Conservation (phyloP, 2,797 vertebrate species). For the Pantherophis vulpinus region DNA sequence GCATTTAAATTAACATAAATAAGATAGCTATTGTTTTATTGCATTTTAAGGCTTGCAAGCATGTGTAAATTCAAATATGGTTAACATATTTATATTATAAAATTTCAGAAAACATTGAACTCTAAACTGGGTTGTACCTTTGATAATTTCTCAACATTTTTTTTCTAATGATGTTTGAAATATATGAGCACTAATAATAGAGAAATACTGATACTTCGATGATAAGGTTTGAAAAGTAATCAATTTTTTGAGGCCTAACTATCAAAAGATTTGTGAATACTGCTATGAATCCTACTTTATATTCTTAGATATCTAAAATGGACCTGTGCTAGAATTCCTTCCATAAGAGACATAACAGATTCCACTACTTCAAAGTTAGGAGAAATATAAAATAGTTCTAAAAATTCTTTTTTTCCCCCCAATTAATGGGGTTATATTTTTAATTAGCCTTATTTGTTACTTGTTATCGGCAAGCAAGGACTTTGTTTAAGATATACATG, state of each 20-base stretch:
- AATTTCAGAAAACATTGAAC: neutral
- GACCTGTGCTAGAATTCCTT: neutral
- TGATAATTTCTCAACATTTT: neutral
- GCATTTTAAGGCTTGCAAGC: neutral
- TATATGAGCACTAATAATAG: neutral
- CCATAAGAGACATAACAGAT: neutral
- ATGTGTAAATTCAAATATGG: neutral
- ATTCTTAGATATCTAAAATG: neutral
- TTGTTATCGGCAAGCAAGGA: neutral
- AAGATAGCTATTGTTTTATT: neutral
- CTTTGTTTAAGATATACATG: neutral
- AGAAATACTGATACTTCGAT: neutral
- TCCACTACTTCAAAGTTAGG: neutral
- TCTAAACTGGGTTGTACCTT: neutral
- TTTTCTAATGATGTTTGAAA: neutral
- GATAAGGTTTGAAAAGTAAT: neutral
- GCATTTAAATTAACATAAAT: slow-evolving; percentile 32
- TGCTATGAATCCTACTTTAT: neutral
- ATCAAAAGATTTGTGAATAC: neutral
- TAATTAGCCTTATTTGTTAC: neutral
- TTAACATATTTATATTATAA: neutral
- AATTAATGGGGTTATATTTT: neutral
- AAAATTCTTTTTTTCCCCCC: neutral
- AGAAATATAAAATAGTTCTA: neutral
- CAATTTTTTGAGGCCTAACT: too few relatives aligned